Percentiles rank a stretch among this genome's conserved stretches.
These are phyloP conservation scores for Lampris incognitus DNA, from an alignment of 2,113 vertebrate genomes.

Conservation along the genomic window DNA sequence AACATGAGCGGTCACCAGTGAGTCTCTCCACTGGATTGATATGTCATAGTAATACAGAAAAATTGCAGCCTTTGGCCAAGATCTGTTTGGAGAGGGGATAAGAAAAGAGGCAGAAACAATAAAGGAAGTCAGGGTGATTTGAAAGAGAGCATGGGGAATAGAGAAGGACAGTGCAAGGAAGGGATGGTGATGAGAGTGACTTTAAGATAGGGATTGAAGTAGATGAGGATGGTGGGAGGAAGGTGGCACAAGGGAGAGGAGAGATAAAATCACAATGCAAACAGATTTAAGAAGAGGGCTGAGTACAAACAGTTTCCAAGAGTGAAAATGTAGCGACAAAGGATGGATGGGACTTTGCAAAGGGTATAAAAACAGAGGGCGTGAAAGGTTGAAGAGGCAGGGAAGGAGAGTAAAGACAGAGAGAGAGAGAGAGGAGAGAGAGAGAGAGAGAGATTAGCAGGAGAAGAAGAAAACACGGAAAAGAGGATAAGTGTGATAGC, in stretches of 20 bases:
- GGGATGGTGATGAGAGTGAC: constrained; percentile 16
- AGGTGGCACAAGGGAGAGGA: constrained; percentile 41
- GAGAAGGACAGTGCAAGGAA: constrained; percentile 1
- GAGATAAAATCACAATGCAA: constrained; percentile 42
- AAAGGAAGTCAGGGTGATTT: constrained; percentile 33
- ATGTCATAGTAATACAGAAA: constrained; percentile 58
- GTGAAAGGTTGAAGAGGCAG: constrained; percentile 28
- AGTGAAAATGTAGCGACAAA: constrained; percentile 41
- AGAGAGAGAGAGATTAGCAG: not conserved
- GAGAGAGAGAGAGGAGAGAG: constrained; percentile 1
- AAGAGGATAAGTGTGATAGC: no score
- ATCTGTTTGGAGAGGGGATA: constrained; percentile 42
- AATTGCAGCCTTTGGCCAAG: constrained; percentile 40
- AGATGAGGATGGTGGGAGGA: constrained; percentile 44
- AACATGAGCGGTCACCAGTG: constrained; percentile 58
- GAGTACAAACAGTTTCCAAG: constrained; percentile 44
- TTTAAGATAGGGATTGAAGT: constrained; percentile 54
- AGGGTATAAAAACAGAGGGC: constrained; percentile 6
- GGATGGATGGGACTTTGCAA: constrained; percentile 17
- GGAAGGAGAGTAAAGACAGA: not conserved
- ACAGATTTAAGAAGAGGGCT: constrained; percentile 57
- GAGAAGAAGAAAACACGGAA: constrained; percentile 3
- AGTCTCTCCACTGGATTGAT: constrained; percentile 70
- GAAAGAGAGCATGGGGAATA: not conserved
- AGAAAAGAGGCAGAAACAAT: constrained; percentile 38